phyloP scores from a whole-genome alignment of 2,888 invertebrate species.

The Machimus rusticus region DNA sequence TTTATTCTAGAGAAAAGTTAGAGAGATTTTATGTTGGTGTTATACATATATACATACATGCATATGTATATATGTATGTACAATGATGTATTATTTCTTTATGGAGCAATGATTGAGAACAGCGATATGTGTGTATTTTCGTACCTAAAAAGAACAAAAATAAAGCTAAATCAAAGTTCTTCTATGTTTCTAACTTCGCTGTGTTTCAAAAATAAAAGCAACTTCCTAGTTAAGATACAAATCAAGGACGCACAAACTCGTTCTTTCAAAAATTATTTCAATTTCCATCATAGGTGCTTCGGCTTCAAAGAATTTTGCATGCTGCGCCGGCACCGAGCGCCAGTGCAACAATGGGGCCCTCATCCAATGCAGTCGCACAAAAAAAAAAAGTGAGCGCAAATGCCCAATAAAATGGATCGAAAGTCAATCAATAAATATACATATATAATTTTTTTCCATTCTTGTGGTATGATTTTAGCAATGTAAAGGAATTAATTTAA shows the following conservation, averaged over 20 bases:
- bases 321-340: constrained; percentile 65
- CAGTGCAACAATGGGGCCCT: constrained; percentile 62
- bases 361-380: constrained; percentile 44
- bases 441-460: not conserved
- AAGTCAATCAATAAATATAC: not conserved
- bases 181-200: not conserved
- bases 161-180: not conserved
- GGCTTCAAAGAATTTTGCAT: constrained; percentile 81
- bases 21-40: too few species aligned
- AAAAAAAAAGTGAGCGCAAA: constrained; percentile 34
- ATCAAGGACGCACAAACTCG: not conserved
- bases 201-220: not conserved
- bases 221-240: not conserved
- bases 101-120: not conserved
- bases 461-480: not conserved
- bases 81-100: too few species aligned
- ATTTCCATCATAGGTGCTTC: constrained; percentile 70
- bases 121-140: not conserved
- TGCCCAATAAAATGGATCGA: not conserved
- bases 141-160: not conserved
- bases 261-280: not conserved
- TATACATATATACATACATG: too few species aligned
- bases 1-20: not conserved
- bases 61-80: too few species aligned
- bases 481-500: not conserved